Evolutionary conservation across 2,113 vertebrate species (phyloP).

Genomic region (Podarcis raffonei): DNA sequence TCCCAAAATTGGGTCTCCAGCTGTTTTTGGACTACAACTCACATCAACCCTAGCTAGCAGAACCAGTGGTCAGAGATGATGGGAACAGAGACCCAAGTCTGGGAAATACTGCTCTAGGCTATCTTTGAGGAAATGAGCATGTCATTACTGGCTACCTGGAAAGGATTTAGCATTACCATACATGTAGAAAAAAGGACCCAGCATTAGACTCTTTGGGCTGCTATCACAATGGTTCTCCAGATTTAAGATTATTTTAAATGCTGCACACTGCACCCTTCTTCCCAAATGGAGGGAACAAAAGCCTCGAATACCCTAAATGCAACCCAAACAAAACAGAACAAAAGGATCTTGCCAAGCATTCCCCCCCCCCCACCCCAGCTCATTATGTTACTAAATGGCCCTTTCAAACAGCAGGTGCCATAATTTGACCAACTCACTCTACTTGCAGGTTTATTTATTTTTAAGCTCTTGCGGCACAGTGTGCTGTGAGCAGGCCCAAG

Average conservation of each 20-base stretch:
- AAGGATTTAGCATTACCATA: not conserved
- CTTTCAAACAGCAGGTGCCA: slow-evolving; percentile 7
- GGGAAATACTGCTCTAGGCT: too few species aligned
- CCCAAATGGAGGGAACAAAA: not conserved
- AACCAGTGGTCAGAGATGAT: too few species aligned
- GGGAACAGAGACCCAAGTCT: too few species aligned
- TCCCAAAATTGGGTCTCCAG: too few species aligned
- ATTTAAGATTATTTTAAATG: not conserved
- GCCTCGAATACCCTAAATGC: not conserved
- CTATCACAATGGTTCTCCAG: not conserved
- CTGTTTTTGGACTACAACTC: too few species aligned
- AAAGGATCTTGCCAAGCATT: not conserved
- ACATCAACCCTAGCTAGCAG: too few species aligned
- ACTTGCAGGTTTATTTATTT: not conserved
- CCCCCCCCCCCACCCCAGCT: not conserved
- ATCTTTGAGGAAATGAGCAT: not conserved
- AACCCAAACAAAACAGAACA: not conserved
- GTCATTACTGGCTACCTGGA: not conserved
- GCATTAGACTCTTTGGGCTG: too few species aligned
- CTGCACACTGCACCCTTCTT: not conserved
- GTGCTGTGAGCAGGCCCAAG: not conserved
- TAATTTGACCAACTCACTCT: not conserved
- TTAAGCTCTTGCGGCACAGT: not conserved
- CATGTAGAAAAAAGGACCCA: not conserved
- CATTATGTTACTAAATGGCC: slow-evolving; percentile 9